Conservation (phyloP, 64 coral and sea anemone genomes). For the Cladopsammia gracilis region DNA sequence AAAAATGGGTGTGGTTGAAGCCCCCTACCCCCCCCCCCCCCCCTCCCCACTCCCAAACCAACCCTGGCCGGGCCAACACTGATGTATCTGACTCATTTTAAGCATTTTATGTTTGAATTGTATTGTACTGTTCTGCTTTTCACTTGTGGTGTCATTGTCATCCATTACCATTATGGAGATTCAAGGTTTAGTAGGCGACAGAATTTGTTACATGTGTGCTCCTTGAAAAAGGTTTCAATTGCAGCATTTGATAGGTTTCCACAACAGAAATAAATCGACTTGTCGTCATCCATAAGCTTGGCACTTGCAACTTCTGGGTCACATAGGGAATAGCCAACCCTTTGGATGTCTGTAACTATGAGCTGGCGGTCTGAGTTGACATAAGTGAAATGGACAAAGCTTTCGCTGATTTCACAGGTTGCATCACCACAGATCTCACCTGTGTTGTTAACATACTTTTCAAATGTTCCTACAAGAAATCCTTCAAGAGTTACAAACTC, state of each 20-base stretch:
- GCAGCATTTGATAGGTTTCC: conserved; percentile 59
- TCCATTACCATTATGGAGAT: background rate
- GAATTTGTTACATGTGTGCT: conserved; percentile 60
- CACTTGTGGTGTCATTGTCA: too few species aligned
- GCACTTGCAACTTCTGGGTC: conserved; percentile 73
- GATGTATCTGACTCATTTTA: too few species aligned
- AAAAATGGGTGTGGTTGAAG: too few species aligned
- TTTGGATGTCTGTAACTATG: conserved; percentile 73
- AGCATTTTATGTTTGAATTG: too few species aligned
- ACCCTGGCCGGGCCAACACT: too few species aligned
- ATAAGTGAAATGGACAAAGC: conserved; percentile 79
- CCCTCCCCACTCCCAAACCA: too few species aligned
- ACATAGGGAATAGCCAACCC: conserved; percentile 45
- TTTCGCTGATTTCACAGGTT: conserved; percentile 37
- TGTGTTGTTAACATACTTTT: conserved; percentile 67
- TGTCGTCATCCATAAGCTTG: conserved; percentile 26
- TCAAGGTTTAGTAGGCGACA: conserved; percentile 31
- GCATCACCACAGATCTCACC: conserved; percentile 30
- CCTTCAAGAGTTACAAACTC: conserved; percentile 59
- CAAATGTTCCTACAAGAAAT: conserved; percentile 18
- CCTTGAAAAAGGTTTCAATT: conserved; percentile 46
- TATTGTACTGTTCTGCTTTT: too few species aligned
- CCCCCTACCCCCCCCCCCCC: too few species aligned
- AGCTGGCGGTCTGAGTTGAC: conserved; percentile 29
- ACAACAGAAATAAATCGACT: conserved; percentile 67